Base-by-base conservation (phyloP, 1,140 invertebrate genomes). In the Lordiphosa clarofinis region DNA sequence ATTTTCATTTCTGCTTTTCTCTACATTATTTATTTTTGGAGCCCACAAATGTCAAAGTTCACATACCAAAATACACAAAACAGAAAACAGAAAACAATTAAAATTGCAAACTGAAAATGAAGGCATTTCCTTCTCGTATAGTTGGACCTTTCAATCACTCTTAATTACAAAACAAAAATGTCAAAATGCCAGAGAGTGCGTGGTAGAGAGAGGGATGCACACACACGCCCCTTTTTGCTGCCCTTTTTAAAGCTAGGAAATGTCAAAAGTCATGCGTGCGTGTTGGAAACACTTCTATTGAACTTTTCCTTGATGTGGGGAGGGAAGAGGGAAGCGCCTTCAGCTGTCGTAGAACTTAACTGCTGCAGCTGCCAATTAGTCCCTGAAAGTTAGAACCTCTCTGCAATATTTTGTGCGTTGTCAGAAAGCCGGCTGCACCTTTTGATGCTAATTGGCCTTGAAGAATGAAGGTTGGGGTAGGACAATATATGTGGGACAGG, bases 121-220 rank as follows among this genome's bases (percentile, higher is more conserved):
- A 44, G 42, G 42, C 21, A 28, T 46, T 46, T 46, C 43, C 37
- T 48, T 13, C 47, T 43, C 12, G 36, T 38, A 50, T 11, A 42
- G 47, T 9, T 40, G 44, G 63, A 74, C 53, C 57, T 66, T 62
- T 75, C 46, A 66, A 73, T 66, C 66, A 70, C 40, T 62, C 57
- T 73, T 62, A 70, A 62, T 73, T 66, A 59, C 50, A 58, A 68
- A 61, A 56, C 21, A 36, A 19, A 68, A 71, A 71, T 71, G 68
- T 55, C 68, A 68, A 49, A 65, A 55, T 55, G 66, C 55, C 60
- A 69, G 39, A 59, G 61, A 10, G 33, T 36, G 10, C 15, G 4
- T n/a, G 10, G 6, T 9, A 46, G 21, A 40, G 1, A 4, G 13
- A 12, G 2, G 21, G 24, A 28, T n/a, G 12, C 40, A 44, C 2